Percentiles rank a stretch among this genome's conserved stretches.
Conservation (phyloP, 2,113 vertebrate species). For the Micronycteris hirsuta region DNA sequence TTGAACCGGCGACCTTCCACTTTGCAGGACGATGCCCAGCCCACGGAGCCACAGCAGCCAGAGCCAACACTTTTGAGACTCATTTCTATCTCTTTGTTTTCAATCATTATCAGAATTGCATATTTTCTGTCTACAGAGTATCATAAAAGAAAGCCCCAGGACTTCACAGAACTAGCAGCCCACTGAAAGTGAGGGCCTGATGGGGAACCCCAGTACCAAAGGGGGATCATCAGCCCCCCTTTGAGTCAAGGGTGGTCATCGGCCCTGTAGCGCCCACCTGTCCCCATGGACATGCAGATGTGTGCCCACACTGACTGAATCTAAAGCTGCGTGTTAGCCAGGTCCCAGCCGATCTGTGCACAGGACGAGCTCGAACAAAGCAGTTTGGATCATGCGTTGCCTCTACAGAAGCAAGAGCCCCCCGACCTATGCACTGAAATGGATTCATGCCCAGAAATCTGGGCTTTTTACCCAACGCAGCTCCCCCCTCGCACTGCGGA, state of each 20-base stretch:
- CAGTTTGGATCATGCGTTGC: rapidly evolving
- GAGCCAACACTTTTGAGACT: background rate
- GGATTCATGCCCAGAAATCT: background rate
- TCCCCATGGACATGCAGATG: background rate
- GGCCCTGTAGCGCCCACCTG: rapidly evolving
- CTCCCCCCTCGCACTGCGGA: too few relatives aligned
- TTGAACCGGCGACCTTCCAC: too few relatives aligned
- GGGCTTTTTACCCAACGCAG: rapidly evolving
- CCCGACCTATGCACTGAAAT: background rate
- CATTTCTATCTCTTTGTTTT: background rate
- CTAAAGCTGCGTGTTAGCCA: rapidly evolving
- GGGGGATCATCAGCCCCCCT: too few relatives aligned
- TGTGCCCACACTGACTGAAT: too few relatives aligned
- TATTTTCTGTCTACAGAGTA: background rate
- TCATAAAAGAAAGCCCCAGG: background rate
- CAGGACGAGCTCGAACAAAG: too few relatives aligned
- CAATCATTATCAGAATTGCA: background rate
- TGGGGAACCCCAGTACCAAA: rapidly evolving
- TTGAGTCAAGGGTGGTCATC: too few relatives aligned
- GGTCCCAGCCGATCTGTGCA: rapidly evolving
- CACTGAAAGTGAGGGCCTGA: background rate
- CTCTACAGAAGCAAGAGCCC: background rate
- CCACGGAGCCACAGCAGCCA: too few relatives aligned
- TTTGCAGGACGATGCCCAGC: too few relatives aligned
- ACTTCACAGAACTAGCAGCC: too few relatives aligned